A percentile compares a stretch with the other conserved stretches of the same genome.
Conservation (phyloP, 2,797 vertebrate genomes). For the Rhinophrynus dorsalis region DNA sequence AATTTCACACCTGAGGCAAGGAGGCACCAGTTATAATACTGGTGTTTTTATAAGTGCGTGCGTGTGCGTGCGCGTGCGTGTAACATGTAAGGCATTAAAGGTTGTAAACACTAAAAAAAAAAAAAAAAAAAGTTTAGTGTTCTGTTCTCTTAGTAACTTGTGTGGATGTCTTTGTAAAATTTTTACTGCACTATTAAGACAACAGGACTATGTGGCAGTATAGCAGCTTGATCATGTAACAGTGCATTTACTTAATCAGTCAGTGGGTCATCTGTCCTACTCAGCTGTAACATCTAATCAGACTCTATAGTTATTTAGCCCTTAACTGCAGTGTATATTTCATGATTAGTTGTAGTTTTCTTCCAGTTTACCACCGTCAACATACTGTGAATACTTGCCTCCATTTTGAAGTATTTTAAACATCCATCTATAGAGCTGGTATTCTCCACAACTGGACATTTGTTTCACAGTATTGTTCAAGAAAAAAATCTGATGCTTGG, state of each 20-base stretch:
- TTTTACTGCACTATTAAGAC: slow-evolving; percentile 42
- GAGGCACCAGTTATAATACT: no score
- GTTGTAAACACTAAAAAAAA: slow-evolving; percentile 31
- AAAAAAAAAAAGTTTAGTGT: slow-evolving; percentile 5
- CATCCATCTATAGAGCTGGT: background rate
- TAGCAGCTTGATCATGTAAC: slow-evolving; percentile 11
- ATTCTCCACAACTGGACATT: background rate
- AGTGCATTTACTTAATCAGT: background rate
- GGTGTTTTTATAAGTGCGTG: no score
- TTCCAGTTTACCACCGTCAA: slow-evolving; percentile 9
- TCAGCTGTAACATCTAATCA: background rate
- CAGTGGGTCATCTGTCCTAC: background rate
- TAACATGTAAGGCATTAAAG: slow-evolving; percentile 29
- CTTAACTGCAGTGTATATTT: slow-evolving; percentile 3
- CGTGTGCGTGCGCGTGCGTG: no score
- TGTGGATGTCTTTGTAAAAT: slow-evolving; percentile 1
- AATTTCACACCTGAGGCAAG: no score
- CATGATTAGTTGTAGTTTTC: slow-evolving; percentile 6
- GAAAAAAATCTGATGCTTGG: no score
- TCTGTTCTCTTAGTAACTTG: slow-evolving; percentile 18
- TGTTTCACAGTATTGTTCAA: slow-evolving; percentile 11
- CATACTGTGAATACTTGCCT: slow-evolving; percentile 16
- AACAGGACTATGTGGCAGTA: background rate
- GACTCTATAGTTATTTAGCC: slow-evolving; percentile 13
- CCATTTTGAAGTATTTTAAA: slow-evolving; percentile 3